Evolutionary conservation across 2,113 vertebrate genomes (phyloP).

Genomic region (Antechinus stuartii): DNA sequence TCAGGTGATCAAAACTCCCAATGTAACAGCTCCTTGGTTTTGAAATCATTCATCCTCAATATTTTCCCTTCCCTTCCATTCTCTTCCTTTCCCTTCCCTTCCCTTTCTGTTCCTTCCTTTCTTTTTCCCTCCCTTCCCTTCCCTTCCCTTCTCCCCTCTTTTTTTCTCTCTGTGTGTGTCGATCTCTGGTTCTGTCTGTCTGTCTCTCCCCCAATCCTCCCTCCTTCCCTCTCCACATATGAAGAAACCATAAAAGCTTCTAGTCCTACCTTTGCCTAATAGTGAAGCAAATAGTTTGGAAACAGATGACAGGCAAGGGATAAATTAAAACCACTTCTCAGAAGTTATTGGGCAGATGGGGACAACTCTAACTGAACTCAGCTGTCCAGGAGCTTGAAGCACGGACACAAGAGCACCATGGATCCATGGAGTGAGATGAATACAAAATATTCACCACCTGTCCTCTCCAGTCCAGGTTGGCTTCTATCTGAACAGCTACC

Average conservation of each 20-base stretch:
- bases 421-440: not conserved
- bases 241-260: not conserved
- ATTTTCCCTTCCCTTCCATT: too few species aligned
- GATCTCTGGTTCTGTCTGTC: too few species aligned
- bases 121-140: too few species aligned
- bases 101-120: too few species aligned
- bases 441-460: not conserved
- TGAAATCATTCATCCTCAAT: not conserved
- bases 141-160: too few species aligned
- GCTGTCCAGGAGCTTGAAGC: not conserved
- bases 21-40: not conserved
- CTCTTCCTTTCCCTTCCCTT: too few species aligned
- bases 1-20: not conserved
- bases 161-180: not conserved
- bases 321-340: slow-evolving; percentile 1
- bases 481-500: not conserved
- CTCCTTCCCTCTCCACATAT: not conserved
- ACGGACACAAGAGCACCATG: not conserved
- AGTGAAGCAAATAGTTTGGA: not conserved
- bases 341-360: not conserved
- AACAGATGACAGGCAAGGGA: not conserved
- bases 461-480: not conserved
- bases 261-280: not conserved
- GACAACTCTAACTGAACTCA: not conserved
- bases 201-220: too few species aligned